Evolutionary conservation across 1,140 invertebrate species (phyloP).

Genomic region (Drosophila kikkawai): DNA sequence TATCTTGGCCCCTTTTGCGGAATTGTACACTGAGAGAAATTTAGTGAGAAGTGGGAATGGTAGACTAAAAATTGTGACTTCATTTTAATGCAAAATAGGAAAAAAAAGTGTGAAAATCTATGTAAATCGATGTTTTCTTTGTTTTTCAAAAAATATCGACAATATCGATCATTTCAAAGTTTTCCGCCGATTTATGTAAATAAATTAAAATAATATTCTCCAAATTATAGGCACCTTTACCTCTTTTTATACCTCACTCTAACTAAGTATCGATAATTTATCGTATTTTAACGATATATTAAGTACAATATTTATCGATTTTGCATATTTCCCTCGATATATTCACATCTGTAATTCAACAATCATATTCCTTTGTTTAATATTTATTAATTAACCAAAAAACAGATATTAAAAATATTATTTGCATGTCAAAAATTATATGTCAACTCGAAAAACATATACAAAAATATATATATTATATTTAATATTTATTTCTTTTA

Average conservation of each 20-base stretch:
- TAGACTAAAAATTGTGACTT: neutral
- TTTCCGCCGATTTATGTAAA: too few relatives aligned
- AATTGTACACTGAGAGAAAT: conserved; percentile 6
- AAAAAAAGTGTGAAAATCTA: neutral
- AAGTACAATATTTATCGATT: too few relatives aligned
- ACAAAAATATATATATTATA: neutral
- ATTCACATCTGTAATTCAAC: neutral
- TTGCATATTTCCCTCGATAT: neutral
- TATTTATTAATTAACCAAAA: neutral
- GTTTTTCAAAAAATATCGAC: too few relatives aligned
- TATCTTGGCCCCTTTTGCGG: neutral
- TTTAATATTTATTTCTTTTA: neutral
- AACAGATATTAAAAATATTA: neutral
- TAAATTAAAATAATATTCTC: too few relatives aligned
- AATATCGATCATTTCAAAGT: too few relatives aligned
- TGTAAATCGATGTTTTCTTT: neutral
- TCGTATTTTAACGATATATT: too few relatives aligned
- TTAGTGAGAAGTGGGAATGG: accelerated
- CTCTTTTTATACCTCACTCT: neutral
- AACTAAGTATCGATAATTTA: neutral
- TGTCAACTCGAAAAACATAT: neutral
- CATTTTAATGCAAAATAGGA: neutral
- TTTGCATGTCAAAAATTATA: neutral
- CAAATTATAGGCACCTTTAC: neutral
- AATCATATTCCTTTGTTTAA: neutral